phyloP scores from a whole-genome alignment of 2,797 vertebrate species.

The Philypnodon macrostomus region DNA sequence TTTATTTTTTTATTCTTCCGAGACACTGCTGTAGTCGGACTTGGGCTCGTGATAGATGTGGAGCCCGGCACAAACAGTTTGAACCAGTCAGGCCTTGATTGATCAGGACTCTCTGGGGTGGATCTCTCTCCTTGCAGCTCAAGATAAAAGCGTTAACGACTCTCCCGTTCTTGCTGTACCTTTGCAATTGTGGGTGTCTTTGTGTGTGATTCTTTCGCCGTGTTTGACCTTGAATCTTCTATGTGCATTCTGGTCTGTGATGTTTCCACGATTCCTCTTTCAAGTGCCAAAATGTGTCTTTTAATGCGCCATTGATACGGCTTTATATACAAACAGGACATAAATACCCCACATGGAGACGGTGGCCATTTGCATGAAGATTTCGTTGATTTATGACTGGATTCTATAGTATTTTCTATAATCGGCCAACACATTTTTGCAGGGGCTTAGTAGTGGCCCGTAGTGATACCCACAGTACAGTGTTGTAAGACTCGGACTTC shows the following conservation, averaged over 20 bases:
- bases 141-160: slow-evolving; percentile 81
- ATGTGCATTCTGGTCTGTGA: slow-evolving; percentile 61
- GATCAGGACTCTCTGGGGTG: slow-evolving; percentile 92
- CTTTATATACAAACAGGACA: slow-evolving; percentile 70
- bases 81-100: slow-evolving; percentile 94
- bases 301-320: slow-evolving; percentile 63
- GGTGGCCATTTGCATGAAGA: slow-evolving; percentile 78
- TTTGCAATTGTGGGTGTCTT: slow-evolving; percentile 57
- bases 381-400: slow-evolving; percentile 77
- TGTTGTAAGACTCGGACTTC: slow-evolving; percentile 77
- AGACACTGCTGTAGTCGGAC: slow-evolving; percentile 80
- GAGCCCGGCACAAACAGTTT: slow-evolving; percentile 93
- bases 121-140: slow-evolving; percentile 83
- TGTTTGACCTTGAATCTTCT: slow-evolving; percentile 76
- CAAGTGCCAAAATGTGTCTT: slow-evolving; percentile 69
- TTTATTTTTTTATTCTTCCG: slow-evolving; percentile 56
- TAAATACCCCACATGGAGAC: slow-evolving; percentile 64
- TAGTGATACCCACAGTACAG: slow-evolving; percentile 80
- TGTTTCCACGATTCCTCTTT: slow-evolving; percentile 71
- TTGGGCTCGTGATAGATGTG: slow-evolving; percentile 90
- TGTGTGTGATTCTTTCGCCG: slow-evolving; percentile 66
- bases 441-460: slow-evolving; percentile 78
- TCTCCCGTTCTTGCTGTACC: slow-evolving; percentile 70
- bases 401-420: slow-evolving; percentile 77
- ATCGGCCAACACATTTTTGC: slow-evolving; percentile 78